phyloP scores from a whole-genome alignment of 2,797 vertebrate species.

The Enoplosus armatus region DNA sequence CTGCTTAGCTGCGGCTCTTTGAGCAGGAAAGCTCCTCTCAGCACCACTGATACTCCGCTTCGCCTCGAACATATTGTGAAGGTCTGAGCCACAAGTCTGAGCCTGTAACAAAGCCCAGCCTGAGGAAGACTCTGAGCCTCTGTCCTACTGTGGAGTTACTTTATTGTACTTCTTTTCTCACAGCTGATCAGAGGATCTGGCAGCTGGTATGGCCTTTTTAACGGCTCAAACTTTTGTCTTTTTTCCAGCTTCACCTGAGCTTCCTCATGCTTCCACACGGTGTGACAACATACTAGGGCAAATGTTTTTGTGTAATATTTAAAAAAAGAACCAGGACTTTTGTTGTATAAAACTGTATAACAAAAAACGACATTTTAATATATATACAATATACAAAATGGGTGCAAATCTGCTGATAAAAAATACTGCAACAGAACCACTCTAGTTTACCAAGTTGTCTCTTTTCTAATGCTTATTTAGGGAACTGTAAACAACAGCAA shows the following conservation, averaged over 20 bases:
- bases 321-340: not conserved
- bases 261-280: not conserved
- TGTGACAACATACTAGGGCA: not conserved
- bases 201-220: conserved; percentile 47
- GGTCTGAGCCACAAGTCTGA: conserved; percentile 69
- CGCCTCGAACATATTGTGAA: conserved; percentile 57
- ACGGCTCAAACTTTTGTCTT: conserved; percentile 7
- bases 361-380: not conserved
- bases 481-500: not conserved
- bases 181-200: conserved; percentile 36
- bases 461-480: not conserved
- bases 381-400: not conserved
- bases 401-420: not conserved
- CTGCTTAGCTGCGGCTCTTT: conserved; percentile 78
- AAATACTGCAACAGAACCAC: not conserved
- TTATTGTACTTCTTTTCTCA: conserved; percentile 46
- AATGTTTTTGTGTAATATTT: not conserved
- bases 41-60: conserved; percentile 73
- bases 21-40: conserved; percentile 79
- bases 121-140: conserved; percentile 50
- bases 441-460: not conserved
- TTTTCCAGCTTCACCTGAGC: not conserved
- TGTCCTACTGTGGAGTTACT: conserved; percentile 44
- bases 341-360: not conserved
- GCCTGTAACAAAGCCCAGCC: conserved; percentile 61